Percentiles rank a stretch among this genome's conserved stretches.
Evolutionary conservation across 2,888 invertebrate genomes (phyloP).

Genomic region (Lasioglossum marginatum): DNA sequence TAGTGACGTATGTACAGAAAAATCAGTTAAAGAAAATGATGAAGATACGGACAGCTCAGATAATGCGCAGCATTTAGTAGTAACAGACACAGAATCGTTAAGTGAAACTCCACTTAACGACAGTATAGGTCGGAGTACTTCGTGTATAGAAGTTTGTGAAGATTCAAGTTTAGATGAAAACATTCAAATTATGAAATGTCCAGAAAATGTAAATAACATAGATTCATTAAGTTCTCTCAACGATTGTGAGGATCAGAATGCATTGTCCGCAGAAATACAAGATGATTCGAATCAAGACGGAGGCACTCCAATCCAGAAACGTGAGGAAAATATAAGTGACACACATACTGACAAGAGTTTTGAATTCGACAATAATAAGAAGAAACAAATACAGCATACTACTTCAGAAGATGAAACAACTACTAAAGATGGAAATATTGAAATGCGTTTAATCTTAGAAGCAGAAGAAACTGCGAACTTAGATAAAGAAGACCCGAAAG

Average conservation of each 20-base stretch:
- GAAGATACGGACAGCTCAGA: slow-evolving; percentile 9
- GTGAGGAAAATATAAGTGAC: not conserved
- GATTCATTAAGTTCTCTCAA: not conserved
- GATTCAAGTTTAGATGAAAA: slow-evolving; percentile 16
- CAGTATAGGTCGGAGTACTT: not conserved
- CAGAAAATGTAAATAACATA: slow-evolving; percentile 21
- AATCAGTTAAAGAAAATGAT: slow-evolving; percentile 11
- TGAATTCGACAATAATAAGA: too few relatives aligned
- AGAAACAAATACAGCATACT: not conserved
- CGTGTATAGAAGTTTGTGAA: not conserved
- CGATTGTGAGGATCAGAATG: not conserved
- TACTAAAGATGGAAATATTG: not conserved
- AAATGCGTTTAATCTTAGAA: slow-evolving; percentile 1
- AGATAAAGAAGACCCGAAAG: not conserved
- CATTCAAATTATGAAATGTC: slow-evolving; percentile 14
- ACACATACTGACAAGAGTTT: not conserved
- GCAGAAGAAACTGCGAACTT: not conserved
- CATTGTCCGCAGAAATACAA: not conserved
- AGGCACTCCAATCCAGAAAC: not conserved
- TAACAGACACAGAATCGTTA: slow-evolving; percentile 21
- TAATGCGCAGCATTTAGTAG: slow-evolving; percentile 6
- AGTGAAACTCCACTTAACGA: not conserved
- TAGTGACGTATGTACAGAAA: not conserved
- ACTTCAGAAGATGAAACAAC: not conserved
- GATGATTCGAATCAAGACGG: not conserved